Conservation (phyloP, 2,888 invertebrate genomes). For the Cyaniris semiargus region DNA sequence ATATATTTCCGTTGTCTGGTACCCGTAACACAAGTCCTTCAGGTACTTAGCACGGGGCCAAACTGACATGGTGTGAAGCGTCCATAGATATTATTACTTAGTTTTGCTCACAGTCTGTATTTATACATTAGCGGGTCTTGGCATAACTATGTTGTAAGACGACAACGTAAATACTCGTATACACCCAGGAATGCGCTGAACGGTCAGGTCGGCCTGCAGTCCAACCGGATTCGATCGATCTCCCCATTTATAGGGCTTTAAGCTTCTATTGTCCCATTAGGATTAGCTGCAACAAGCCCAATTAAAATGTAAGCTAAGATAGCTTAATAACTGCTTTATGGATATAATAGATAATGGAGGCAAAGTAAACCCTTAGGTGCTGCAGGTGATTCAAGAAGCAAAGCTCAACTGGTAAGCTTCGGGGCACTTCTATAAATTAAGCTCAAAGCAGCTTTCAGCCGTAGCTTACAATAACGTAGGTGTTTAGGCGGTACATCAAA, state of each 20-base stretch:
- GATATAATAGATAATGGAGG: background rate
- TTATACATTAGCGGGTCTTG: too few species aligned
- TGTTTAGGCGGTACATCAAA: conserved; percentile 29
- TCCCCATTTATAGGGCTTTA: background rate
- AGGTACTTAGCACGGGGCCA: too few species aligned
- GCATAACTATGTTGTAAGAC: too few species aligned
- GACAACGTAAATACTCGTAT: too few species aligned
- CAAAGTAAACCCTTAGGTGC: background rate
- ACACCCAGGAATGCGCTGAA: too few species aligned
- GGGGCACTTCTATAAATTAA: conserved; percentile 27
- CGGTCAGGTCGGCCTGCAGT: too few species aligned
- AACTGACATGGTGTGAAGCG: too few species aligned
- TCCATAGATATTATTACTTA: too few species aligned
- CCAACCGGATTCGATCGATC: too few species aligned
- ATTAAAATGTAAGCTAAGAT: background rate
- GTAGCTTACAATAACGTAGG: conserved; percentile 27
- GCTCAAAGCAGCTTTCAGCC: conserved; percentile 28
- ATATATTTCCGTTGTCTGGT: too few species aligned
- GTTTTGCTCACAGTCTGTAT: too few species aligned
- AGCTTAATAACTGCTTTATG: conserved; percentile 55
- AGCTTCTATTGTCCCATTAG: background rate
- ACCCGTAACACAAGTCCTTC: too few species aligned
- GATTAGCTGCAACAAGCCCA: conserved; percentile 33
- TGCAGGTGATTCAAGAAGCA: conserved; percentile 11
- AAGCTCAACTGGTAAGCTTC: conserved; percentile 21